A percentile compares a stretch with the other conserved stretches of the same genome.
Conservation (phyloP, 2,113 vertebrate genomes). For the Ginglymostoma cirratum region DNA sequence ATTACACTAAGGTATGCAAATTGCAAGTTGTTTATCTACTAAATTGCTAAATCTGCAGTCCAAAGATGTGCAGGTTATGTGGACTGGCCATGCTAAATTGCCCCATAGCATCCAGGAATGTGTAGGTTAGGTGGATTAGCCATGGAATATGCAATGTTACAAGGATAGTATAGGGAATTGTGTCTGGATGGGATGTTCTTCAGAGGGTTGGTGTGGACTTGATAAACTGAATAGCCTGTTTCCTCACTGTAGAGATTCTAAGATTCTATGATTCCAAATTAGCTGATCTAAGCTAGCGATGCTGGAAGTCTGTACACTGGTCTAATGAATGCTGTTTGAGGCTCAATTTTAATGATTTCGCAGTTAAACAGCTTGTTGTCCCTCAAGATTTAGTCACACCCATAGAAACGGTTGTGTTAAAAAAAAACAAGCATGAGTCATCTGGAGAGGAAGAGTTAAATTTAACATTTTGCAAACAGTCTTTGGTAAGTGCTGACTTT, state of each 20-base stretch:
- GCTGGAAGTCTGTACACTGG: neutral
- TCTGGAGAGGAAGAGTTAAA: neutral
- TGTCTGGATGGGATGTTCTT: too few relatives aligned
- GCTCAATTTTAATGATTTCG: neutral
- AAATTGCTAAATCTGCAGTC: neutral
- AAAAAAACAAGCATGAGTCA: neutral
- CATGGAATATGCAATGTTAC: too few relatives aligned
- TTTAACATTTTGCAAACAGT: neutral
- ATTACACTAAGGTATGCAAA: neutral
- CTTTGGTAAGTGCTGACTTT: neutral
- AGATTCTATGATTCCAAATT: neutral
- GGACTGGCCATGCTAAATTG: too few relatives aligned
- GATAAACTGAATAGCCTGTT: too few relatives aligned
- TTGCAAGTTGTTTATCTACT: neutral
- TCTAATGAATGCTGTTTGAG: neutral
- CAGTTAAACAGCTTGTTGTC: neutral
- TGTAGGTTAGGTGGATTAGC: too few relatives aligned
- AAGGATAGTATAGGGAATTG: too few relatives aligned
- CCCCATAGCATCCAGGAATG: too few relatives aligned
- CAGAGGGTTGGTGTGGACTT: too few relatives aligned
- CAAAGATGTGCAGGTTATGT: too few relatives aligned
- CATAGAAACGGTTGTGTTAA: neutral
- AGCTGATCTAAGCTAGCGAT: neutral
- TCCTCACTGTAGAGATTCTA: too few relatives aligned
- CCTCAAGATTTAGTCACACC: neutral